These are phyloP conservation scores for Tanaodytes sp. DNA, from an alignment of 2,888 invertebrate genomes.

Conservation along the genomic window DNA sequence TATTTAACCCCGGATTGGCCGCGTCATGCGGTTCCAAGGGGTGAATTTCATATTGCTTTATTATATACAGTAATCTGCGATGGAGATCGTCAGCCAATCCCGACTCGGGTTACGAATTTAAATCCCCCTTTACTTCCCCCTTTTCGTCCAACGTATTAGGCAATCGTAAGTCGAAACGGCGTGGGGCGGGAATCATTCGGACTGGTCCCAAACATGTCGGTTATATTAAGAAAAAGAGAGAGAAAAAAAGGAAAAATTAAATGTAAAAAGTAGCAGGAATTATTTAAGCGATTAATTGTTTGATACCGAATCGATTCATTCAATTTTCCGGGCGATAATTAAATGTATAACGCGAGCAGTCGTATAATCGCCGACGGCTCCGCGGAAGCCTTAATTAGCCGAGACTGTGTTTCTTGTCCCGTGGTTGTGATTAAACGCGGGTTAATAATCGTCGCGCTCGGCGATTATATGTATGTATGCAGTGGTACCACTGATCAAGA, in stretches of 20 bases:
- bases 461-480: no score
- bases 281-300: no score
- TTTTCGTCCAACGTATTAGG: conserved; percentile 3
- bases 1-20: conserved; percentile 71
- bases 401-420: conserved; percentile 20
- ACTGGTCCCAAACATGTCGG: no score
- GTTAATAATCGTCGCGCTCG: no score
- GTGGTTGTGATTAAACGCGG: conserved; percentile 22
- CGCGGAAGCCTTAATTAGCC: conserved; percentile 37
- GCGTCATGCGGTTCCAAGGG: conserved; percentile 59
- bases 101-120: conserved; percentile 9
- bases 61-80: conserved; percentile 25
- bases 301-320: no score
- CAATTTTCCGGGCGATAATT: no score
- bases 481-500: no score
- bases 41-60: conserved; percentile 65
- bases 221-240: no score
- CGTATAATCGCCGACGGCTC: conserved; percentile 16
- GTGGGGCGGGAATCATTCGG: no score
- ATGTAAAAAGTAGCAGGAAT: no score
- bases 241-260: conserved; percentile 7
- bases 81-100: conserved; percentile 29
- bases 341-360: conserved; percentile 27
- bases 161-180: no score
- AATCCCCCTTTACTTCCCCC: no score